Base-by-base conservation (phyloP, 2,888 invertebrate genomes). In the Onthophagus sagittarius region DNA sequence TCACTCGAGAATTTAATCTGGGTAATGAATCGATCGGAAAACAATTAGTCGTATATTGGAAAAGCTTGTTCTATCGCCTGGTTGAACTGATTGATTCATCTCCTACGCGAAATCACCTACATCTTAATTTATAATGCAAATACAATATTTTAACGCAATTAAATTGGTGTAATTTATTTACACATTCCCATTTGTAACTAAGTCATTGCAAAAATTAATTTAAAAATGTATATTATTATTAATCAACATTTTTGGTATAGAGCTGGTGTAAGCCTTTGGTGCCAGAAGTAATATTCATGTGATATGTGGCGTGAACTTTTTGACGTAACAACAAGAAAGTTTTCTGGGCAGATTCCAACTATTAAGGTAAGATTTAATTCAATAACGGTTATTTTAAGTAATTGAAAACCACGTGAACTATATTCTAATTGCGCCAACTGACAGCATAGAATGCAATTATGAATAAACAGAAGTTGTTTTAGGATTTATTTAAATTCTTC, bases 251-350 rank as follows among this genome's bases (percentile, higher is more conserved):
- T 23, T 23, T 23, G 23, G 3, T 23, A 23, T 23, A 23, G 23
- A 23, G 3, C 23, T 23, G 23, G 23, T 23, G 23, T 23, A 23
- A 23, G 3, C 2, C 23, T 23, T 23, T 23, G 11, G 39, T 53
- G 39, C 1, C 39, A 53, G 23, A 23, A 23, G 39, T 53, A 7
- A 53, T 7, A 53, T 53, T 31, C 5, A 6, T 67, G 31, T 23
- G 67, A 67, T 31, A 67, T 67, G 67, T 67, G 67, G 67, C 67
- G 32, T 11, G 67, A 67, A 23, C 23, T 67, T 32, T 67, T 67
- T 67, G 67, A 67, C 15, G 31, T n/a, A 32, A 67, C 67, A n/a
- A 67, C 67, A 67, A 15, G 67, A 13, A 67, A 23, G n/a, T 67
- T 67, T n/a, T 67, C 9, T 0, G 32, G 32, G 23, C n/a, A 31